Evolutionary conservation across 2,113 vertebrate genomes (phyloP).

Genomic region (Hyla sarda): DNA sequence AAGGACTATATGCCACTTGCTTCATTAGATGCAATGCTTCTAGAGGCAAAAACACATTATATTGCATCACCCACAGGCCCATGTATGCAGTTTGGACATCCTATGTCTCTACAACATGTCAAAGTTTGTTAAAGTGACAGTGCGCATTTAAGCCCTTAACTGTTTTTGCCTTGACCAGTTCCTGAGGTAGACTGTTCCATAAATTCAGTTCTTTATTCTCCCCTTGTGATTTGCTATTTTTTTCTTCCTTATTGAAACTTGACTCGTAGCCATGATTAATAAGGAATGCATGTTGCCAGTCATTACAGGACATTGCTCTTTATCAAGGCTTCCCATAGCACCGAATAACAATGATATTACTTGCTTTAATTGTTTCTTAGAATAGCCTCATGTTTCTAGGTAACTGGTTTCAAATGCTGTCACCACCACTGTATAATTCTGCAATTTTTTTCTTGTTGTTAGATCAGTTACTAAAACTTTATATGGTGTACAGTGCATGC

Average conservation of each 20-base stretch:
- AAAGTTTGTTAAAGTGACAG: too few species aligned
- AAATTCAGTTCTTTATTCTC: too few species aligned
- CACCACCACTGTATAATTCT: neutral
- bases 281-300: neutral
- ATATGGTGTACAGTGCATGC: neutral
- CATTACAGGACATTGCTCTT: neutral
- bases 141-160: too few species aligned
- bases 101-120: too few species aligned
- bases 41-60: too few species aligned
- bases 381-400: constrained; percentile 37
- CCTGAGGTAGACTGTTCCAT: too few species aligned
- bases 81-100: too few species aligned
- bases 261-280: neutral
- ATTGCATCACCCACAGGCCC: too few species aligned
- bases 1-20: too few species aligned
- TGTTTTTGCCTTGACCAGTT: too few species aligned
- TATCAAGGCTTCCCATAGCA: constrained; percentile 6
- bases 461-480: neutral
- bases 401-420: constrained; percentile 21
- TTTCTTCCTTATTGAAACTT: neutral
- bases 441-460: neutral
- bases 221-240: neutral
- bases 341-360: neutral
- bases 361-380: constrained; percentile 27
- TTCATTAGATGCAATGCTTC: too few species aligned